These are phyloP conservation scores for Coronaproctus castanopsis DNA, from an alignment of 2,888 invertebrate species.

Conservation along the genomic window DNA sequence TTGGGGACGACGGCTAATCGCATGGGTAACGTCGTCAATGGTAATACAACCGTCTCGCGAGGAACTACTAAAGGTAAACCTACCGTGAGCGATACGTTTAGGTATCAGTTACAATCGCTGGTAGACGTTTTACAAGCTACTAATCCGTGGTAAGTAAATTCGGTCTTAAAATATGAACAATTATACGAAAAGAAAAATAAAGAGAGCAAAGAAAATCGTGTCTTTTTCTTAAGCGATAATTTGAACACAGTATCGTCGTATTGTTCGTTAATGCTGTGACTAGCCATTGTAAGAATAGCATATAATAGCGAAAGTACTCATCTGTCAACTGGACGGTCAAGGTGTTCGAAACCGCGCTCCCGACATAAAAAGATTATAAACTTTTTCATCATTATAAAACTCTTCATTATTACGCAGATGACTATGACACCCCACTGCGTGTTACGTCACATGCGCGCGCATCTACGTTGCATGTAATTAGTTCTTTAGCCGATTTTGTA, in stretches of 20 bases:
- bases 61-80: slow-evolving; percentile 76
- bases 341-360: too few relatives aligned
- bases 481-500: too few relatives aligned
- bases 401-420: too few relatives aligned
- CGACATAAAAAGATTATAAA: too few relatives aligned
- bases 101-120: slow-evolving; percentile 66
- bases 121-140: slow-evolving; percentile 77
- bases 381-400: too few relatives aligned
- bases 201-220: background rate
- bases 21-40: slow-evolving; percentile 24
- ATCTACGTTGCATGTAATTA: too few relatives aligned
- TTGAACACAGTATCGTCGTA: background rate
- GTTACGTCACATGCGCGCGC: too few relatives aligned
- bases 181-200: background rate
- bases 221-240: background rate
- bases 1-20: slow-evolving; percentile 27
- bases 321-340: too few relatives aligned
- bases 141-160: slow-evolving; percentile 58
- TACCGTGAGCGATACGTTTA: slow-evolving; percentile 73
- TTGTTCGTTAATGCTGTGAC: background rate
- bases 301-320: too few relatives aligned
- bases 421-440: too few relatives aligned
- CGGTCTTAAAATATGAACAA: too few relatives aligned
- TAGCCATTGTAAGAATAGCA: background rate
- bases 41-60: slow-evolving; percentile 40